Evolutionary conservation across 1,140 invertebrate genomes (phyloP).

Genomic region (Drosophila eugracilis): DNA sequence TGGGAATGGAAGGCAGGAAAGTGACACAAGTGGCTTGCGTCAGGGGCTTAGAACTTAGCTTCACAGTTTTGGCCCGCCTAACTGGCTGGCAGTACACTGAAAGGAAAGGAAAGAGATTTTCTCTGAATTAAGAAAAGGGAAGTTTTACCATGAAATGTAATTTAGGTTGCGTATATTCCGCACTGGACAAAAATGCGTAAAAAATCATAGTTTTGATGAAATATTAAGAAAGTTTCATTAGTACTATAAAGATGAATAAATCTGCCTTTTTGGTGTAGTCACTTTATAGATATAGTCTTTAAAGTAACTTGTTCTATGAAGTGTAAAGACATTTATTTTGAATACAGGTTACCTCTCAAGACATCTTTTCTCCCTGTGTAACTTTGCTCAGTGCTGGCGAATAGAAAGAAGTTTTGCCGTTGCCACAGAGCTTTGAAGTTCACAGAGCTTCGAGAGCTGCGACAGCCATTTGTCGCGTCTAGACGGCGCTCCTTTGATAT

Average conservation of each 20-base stretch:
- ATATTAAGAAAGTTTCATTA: no score
- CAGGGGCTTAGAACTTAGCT: conserved; percentile 8
- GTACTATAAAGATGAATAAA: no score
- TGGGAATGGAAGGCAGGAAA: conserved; percentile 16
- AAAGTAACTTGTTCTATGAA: no score
- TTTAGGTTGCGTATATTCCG: not conserved
- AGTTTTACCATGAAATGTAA: not conserved
- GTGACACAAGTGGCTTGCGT: conserved; percentile 32
- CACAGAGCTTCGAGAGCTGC: conserved; percentile 12
- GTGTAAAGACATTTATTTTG: no score
- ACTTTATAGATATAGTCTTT: no score
- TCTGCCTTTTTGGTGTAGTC: no score
- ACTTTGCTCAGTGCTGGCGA: not conserved
- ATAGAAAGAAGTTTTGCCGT: conserved; percentile 1
- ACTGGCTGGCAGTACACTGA: conserved; percentile 7
- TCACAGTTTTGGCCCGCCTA: conserved; percentile 6
- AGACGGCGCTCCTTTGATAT: conserved; percentile 53
- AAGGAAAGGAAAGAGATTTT: no score
- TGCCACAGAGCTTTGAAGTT: conserved; percentile 17
- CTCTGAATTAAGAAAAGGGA: not conserved
- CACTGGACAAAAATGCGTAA: no score
- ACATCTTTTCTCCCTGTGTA: not conserved
- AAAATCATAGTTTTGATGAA: no score
- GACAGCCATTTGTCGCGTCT: conserved; percentile 54
- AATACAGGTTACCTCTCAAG: no score